These are phyloP conservation scores for Falco columbarius DNA, from an alignment of 2,797 vertebrate genomes.

Conservation along the genomic window DNA sequence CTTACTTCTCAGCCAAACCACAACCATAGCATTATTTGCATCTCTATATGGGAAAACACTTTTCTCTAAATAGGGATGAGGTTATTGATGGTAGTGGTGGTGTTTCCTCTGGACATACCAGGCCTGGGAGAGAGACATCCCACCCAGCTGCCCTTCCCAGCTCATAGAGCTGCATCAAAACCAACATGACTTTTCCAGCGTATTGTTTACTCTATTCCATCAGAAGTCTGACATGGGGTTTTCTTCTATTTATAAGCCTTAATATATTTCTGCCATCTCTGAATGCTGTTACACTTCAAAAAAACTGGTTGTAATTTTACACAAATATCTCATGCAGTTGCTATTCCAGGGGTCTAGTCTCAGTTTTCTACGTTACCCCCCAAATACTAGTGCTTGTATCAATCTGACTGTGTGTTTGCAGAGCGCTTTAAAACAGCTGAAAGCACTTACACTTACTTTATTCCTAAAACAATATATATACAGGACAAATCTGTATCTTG, in stretches of 20 bases:
- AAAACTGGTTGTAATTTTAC: background rate
- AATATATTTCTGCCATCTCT: background rate
- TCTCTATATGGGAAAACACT: background rate
- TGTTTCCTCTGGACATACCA: background rate
- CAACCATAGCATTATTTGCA: background rate
- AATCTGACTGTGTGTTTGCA: background rate
- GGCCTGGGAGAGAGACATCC: background rate
- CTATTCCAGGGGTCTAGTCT: background rate
- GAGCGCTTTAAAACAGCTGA: background rate
- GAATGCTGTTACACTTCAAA: background rate
- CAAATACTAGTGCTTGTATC: background rate
- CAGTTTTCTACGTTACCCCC: background rate
- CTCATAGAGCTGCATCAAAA: background rate
- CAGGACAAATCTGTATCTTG: background rate
- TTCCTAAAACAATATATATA: background rate
- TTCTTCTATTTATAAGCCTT: background rate
- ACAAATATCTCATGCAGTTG: background rate
- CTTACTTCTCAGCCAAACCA: background rate
- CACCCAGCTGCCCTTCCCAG: background rate
- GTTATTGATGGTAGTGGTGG: background rate
- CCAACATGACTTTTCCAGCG: background rate
- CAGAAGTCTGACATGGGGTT: background rate
- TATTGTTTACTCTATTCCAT: background rate
- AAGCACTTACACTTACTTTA: background rate
- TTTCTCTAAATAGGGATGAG: background rate